These are phyloP conservation scores for Hylia prasina DNA, from an alignment of 2,113 vertebrate species.

Conservation along the genomic window DNA sequence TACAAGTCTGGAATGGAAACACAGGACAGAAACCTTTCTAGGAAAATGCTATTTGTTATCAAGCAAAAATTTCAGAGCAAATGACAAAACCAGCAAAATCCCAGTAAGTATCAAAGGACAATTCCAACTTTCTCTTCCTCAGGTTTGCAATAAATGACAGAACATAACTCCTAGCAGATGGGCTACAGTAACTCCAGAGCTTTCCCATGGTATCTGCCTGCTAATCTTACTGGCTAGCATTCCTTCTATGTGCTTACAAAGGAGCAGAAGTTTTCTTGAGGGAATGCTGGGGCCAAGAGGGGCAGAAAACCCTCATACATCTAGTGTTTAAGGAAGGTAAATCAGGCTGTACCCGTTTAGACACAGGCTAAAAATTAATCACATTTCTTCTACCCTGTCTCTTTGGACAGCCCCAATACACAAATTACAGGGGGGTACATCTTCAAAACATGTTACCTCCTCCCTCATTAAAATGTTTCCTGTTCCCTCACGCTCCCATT, in stretches of 20 bases:
- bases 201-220: neutral
- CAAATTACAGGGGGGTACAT: neutral
- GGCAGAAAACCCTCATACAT: neutral
- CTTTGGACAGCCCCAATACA: neutral
- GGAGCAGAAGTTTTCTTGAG: neutral
- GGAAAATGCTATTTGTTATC: neutral
- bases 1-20: neutral
- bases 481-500: neutral
- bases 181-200: neutral
- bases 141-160: neutral
- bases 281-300: neutral
- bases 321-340: slow-evolving; percentile 8
- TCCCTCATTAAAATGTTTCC: neutral
- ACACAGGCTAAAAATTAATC: neutral
- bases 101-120: neutral
- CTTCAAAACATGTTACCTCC: neutral
- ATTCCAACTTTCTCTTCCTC: neutral
- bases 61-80: neutral
- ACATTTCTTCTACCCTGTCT: neutral
- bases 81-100: neutral
- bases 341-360: neutral
- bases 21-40: neutral
- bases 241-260: neutral
- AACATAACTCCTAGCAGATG: neutral
- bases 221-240: neutral